Base-by-base conservation (phyloP, 2,113 vertebrate genomes). In the Enhydra lutris region DNA sequence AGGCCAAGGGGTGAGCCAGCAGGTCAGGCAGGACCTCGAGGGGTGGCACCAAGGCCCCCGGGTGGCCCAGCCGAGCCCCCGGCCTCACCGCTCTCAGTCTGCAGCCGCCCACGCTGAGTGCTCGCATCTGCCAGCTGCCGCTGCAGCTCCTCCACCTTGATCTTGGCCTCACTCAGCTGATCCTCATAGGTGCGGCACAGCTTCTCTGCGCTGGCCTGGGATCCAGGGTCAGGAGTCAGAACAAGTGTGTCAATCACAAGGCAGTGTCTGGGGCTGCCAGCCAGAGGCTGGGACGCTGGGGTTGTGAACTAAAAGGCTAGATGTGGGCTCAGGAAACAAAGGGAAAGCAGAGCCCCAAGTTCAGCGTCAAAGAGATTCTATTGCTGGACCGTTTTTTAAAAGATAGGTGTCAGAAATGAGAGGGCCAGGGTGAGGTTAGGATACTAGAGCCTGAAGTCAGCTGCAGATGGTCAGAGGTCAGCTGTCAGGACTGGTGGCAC, bases 91-190 rank as follows among this genome's bases (percentile, higher is more conserved):
- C 99, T 99, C 98, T 99, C 99, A 0, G 99, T 99, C 97, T 99
- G 99, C 88, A 99, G 99, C 50, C 99, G 98, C 95, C 99, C 99
- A 50, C 98, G 98, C 97, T 99, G 99, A 0, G 99, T 97, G 96
- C 89, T 99, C 52, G 99, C 98, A 0, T 99, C 99, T 0, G 93
- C 99, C 97, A 99, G 98, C 85, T 99, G 99, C 2, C 99, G 98
- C 97, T 99, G 99, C 96, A 99, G 99, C 98, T 99, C 99, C 0
- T 99, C 99, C 61, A 98, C 99, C 73, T 99, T 99, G 97, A 98
- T 97, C 98, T 99, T 99, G 80, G 99, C 98, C 97, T 99, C 99
- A 0, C 98, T 99, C 97, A 99, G 99, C 97, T 99, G 99, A 95
- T 99, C 99, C 98, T 99, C 99, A 0, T 99, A 99, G 45, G 99